Percentiles rank a stretch among this genome's conserved stretches.
Evolutionary conservation across 1,140 invertebrate genomes (phyloP).

Genomic region (Plectrocnemia conspersa): DNA sequence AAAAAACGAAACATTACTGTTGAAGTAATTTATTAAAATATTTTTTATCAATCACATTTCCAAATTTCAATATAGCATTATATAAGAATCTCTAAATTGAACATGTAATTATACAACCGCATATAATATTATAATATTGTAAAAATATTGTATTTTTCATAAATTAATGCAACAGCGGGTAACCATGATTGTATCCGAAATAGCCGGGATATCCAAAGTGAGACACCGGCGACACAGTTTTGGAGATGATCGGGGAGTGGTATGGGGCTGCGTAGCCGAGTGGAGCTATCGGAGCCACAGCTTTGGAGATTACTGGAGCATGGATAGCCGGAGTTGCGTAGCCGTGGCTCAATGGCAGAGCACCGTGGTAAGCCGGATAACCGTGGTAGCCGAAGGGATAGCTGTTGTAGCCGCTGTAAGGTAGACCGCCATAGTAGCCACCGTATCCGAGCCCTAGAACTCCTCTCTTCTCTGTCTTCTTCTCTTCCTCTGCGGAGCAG

Average conservation of each 20-base stretch:
- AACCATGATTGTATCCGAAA: constrained; percentile 20
- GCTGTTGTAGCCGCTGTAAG: background rate
- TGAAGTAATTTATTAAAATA: no score
- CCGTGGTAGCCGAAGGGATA: constrained; percentile 18
- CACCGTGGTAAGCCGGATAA: constrained; percentile 1
- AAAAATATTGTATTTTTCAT: background rate
- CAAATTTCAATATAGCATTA: no score
- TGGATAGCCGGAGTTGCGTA: constrained; percentile 27
- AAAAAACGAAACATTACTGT: no score
- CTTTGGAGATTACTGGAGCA: constrained; percentile 25
- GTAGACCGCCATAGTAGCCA: constrained; percentile 16
- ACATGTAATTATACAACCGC: no score
- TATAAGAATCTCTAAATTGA: no score
- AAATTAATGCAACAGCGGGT: constrained; percentile 13
- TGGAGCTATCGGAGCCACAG: constrained; percentile 19
- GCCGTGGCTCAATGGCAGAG: constrained; percentile 14
- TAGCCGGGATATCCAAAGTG: constrained; percentile 24
- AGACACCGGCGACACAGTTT: constrained; percentile 29
- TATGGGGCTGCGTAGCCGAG: constrained; percentile 22
- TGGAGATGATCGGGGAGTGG: constrained; percentile 29
- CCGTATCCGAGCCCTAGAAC: constrained; percentile 27
- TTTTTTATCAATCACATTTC: no score
- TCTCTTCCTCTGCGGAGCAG: constrained; percentile 27
- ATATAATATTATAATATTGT: background rate
- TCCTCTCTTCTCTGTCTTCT: constrained; percentile 31